Evolutionary conservation across 2,888 invertebrate genomes (phyloP), one percentile per base, ranked within the genome.

Genomic region (Mantis religiosa): DNA sequence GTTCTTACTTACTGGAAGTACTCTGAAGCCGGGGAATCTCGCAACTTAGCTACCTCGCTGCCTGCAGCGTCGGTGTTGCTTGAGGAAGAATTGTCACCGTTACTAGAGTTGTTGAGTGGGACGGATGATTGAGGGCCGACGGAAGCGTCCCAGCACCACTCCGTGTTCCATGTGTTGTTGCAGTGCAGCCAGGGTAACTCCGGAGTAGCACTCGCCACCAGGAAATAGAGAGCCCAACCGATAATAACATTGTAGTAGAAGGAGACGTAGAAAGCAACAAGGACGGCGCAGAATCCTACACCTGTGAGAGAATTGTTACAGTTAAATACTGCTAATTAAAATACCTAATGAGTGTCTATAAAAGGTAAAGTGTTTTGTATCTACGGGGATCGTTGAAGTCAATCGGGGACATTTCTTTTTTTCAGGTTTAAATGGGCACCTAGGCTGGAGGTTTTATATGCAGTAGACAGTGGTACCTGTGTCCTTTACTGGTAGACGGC

Each of bases 221-320:
- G 94, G 94, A 97, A 97, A 94, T 97, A 97, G 91, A 97, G 94
- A 4, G 97, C 95, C 97, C 97, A 97, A 86, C 95, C 97, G 91
- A 97, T 97, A 91, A 97, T 97, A 88, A 97, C 97, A 93, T 97
- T 97, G 94, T 97, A 97, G 93, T 97, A 97, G 93, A 97, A 97
- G 0, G 96, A 96, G 25, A 97, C 96, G 93, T 96, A 97, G 93
- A 96, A 97, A 25, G 97, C 96, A 82, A 97, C 96, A 93, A 97
- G 94, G 83, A 97, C 96, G 28, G 96, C 96, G 93, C 97, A 97
- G 93, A 96, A 97, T 88, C 97, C 97, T 71, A 97, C 96, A 91
- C 97, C 97, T 96, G 93, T 28, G 8, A 14, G 9, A 84, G 0
- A 25, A 6, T 6, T 84, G 30, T 71, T 4, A 71, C 25, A 9